Evolutionary conservation across 2,113 vertebrate genomes (phyloP), one percentile per base, ranked within the genome.

Genomic region (Triplophysa siluroides): DNA sequence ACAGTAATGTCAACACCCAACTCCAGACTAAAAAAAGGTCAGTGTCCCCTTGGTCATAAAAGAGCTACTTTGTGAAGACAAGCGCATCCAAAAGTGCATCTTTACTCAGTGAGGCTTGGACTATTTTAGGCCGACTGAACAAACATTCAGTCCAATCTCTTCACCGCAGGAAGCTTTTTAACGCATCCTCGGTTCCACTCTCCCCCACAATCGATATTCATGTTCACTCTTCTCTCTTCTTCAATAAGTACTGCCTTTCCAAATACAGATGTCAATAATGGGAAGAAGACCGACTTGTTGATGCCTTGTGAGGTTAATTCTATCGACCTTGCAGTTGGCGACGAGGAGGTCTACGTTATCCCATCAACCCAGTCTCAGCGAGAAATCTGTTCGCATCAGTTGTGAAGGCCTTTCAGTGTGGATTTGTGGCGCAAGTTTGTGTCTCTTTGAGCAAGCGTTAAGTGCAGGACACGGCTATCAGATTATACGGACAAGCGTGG

Each of bases 291-390:
- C n/a, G 64, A 67, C 65, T 83, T 81, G 80, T 73, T 78, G 76
- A 84, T 78, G 68, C 78, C 82, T 83, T 75, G 78, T 76, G 83
- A 81, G 78, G 85, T 86, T 82, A 81, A 86, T 86, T 78, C 80
- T 64, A 86, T 78, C 78, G 79, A 85, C 82, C n/a, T 66, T 78
- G 33, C 66, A 12, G 77, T 68, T 67, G 75, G 74, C 41, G 61
- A 70, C 47, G 29, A 65, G 73, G 56, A 62, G 73, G 16, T 58
- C 71, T 60, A 12, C 33, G 47, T 29, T 76, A 66, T 41, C 19
- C 73, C 47, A 45, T 84, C 73, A 83, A 66, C 54, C 47, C 21
- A n/a, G 61, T 13, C 63, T 50, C 56, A 68, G 84, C 77, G 38
- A 26, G 72, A 41, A 62, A 52, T 70, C 58, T 62, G 11, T 38